phyloP scores from a whole-genome alignment of 1,140 invertebrate species.

The Orussus abietinus region DNA sequence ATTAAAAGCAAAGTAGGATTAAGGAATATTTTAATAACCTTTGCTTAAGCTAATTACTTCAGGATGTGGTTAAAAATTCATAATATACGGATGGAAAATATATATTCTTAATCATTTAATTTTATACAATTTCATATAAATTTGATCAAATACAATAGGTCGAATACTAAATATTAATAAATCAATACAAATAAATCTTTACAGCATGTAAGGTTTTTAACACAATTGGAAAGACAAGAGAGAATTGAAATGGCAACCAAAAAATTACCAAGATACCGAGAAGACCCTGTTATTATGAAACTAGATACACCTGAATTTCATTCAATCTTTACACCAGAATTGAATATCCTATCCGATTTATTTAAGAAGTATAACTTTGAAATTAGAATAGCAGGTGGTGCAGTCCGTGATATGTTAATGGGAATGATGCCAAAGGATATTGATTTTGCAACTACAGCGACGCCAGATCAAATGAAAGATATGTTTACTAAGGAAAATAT shows the following conservation, averaged over 20 bases:
- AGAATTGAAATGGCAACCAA: constrained; percentile 23
- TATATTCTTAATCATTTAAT: too few species aligned
- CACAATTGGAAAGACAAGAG: constrained; percentile 28
- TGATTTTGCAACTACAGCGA: constrained; percentile 97
- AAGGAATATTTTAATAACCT: too few species aligned
- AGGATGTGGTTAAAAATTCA: too few species aligned
- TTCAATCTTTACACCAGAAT: constrained; percentile 77
- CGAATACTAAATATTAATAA: too few species aligned
- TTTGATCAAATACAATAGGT: too few species aligned
- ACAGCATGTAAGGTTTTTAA: too few species aligned
- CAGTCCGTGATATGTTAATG: constrained; percentile 93
- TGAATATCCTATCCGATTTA: constrained; percentile 63
- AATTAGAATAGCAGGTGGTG: constrained; percentile 90
- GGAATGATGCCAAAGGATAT: constrained; percentile 82
- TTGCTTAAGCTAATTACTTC: too few species aligned
- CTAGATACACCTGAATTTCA: constrained; percentile 70
- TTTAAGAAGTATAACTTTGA: constrained; percentile 84
- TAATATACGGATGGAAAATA: too few species aligned
- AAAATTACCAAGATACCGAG: constrained; percentile 50
- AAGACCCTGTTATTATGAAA: constrained; percentile 66
- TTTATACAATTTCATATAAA: too few species aligned
- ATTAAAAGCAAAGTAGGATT: too few species aligned
- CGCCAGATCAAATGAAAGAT: constrained; percentile 92
- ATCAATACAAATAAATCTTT: too few species aligned
- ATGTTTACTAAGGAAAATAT: constrained; percentile 87